Percentiles rank a stretch among this genome's conserved stretches.
Conservation (phyloP, 2,113 vertebrate species). For the Gopherus evgoodei region DNA sequence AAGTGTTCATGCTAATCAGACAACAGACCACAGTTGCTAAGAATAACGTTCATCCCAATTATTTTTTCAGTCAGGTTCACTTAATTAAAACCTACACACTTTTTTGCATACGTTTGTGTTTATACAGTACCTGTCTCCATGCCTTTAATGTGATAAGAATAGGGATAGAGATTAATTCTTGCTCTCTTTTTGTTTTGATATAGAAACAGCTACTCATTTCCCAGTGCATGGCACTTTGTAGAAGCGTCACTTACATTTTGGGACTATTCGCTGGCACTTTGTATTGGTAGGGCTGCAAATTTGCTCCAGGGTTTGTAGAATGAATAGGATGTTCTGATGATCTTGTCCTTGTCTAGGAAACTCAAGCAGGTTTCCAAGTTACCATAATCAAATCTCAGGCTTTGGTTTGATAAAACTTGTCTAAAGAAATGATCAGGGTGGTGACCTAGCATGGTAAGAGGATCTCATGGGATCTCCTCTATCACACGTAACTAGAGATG, state of each 20-base stretch:
- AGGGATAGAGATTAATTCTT: conserved; percentile 54
- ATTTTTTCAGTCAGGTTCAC: conserved; percentile 4
- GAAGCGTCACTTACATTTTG: conserved; percentile 7
- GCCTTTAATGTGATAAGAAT: conserved; percentile 36
- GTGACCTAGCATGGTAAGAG: not conserved
- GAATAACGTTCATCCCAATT: conserved; percentile 26
- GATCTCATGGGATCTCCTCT: not conserved
- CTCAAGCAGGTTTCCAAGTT: not conserved
- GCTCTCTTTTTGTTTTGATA: conserved; percentile 44
- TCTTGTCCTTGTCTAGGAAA: conserved; percentile 9
- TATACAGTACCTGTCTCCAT: conserved; percentile 62
- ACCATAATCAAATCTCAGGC: not conserved
- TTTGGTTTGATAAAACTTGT: conserved; percentile 6
- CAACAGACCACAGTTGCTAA: not conserved
- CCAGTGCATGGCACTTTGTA: conserved; percentile 11
- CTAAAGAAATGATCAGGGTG: not conserved
- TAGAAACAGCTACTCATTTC: conserved; percentile 48
- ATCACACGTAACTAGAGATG: not conserved
- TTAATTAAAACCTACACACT: not conserved
- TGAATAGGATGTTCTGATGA: not conserved
- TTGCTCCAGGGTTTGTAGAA: not conserved
- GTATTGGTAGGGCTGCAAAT: not conserved
- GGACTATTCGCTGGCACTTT: not conserved
- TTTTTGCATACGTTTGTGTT: conserved; percentile 47
- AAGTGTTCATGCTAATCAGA: not conserved